Evolutionary conservation across 2,888 invertebrate species (phyloP), one percentile per base, ranked within the genome.

Genomic region (Leptarthrus brevirostris): DNA sequence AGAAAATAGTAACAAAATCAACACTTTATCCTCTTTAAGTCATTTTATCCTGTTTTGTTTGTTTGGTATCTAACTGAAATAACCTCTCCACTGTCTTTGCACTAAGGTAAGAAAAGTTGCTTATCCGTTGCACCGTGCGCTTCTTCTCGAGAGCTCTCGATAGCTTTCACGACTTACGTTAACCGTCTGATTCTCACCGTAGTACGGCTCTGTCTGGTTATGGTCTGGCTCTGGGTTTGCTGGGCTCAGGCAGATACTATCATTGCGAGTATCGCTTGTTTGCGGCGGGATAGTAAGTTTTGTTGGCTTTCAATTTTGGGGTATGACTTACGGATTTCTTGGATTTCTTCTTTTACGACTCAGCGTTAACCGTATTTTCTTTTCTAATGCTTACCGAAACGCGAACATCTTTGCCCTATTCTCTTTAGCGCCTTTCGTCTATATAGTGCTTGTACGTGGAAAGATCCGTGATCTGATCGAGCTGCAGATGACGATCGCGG

Each of bases 121-220:
- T 40, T 3, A 30, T 10, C 20, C 64, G 64, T 14, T 58, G 64
- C 64, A 64, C 64, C 24, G 44, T 64, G 24, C 47, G 44, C 64
- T 36, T 69, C 69, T 34, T 69, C 34, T 18, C 26, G 14, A 20
- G n/a, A n/a, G n/a, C n/a, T n/a, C n/a, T n/a, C 34, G 20, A 30
- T 52, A 52, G 52, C 44, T 52, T 30, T 66, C 34, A 52, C 52
- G 52, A 52, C 22, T 47, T 40, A 61, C 47, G 44, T 66, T 66
- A 66, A 66, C 69, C 69, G 69, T 52, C 69, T 49, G 69, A 69
- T 69, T 69, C 69, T 69, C 69, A 69, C 69, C 69, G 52, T 52
- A 30, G 69, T 53, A 54, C 52, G 30, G 54, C 53, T 72, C 40
- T 72, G 72, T 72, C 72, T 72, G 72, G 72, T 56, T 56, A 44